phyloP scores from a whole-genome alignment of 2,113 vertebrate species.

The Pedionomus torquatus region DNA sequence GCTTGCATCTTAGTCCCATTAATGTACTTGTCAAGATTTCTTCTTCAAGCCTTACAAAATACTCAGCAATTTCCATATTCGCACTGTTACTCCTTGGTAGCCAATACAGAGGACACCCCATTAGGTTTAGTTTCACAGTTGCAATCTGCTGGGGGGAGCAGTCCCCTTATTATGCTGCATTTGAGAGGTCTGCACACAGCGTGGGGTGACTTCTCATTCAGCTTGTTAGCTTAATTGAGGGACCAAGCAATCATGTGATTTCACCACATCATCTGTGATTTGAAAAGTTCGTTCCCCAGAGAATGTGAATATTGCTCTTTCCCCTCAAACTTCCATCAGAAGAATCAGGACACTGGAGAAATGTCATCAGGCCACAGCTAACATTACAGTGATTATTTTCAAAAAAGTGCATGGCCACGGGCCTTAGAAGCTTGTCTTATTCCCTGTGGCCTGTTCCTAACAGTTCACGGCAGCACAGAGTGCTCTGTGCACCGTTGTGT shows the following conservation, averaged over 20 bases:
- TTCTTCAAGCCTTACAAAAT: conserved; percentile 5
- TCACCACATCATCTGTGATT: conserved; percentile 17
- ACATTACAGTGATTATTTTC: background rate
- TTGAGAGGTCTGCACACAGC: background rate
- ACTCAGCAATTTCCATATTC: background rate
- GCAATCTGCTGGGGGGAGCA: background rate
- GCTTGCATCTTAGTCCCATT: background rate
- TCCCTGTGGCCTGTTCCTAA: background rate
- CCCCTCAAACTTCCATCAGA: conserved; percentile 28
- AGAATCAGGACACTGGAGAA: conserved; percentile 17
- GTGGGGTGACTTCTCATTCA: background rate
- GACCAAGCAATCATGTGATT: background rate
- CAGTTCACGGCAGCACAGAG: background rate
- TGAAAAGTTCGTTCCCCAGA: conserved; percentile 45
- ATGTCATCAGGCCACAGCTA: background rate
- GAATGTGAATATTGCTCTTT: background rate
- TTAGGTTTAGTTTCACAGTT: background rate
- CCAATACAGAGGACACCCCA: background rate
- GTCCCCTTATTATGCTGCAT: background rate
- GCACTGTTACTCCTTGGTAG: background rate
- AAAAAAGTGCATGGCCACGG: background rate
- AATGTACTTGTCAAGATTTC: background rate
- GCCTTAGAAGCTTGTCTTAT: background rate
- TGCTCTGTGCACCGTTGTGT: background rate
- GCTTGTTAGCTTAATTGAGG: conserved; percentile 6